phyloP scores from a whole-genome alignment of 2,888 invertebrate genomes.

The Apeira syringaria region DNA sequence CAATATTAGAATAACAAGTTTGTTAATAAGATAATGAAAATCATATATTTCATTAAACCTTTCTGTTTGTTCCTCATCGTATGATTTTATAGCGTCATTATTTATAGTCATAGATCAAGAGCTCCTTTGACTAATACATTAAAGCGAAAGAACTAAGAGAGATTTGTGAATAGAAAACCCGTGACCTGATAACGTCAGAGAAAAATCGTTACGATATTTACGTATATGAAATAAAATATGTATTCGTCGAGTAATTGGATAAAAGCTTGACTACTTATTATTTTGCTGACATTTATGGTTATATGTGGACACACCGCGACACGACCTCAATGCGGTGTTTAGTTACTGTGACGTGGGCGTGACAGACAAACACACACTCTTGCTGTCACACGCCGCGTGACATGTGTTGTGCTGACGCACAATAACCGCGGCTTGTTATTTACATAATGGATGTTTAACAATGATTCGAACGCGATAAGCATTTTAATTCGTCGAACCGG shows the following conservation, averaged over 20 bases:
- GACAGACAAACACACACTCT: constrained; percentile 27
- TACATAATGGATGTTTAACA: constrained; percentile 45
- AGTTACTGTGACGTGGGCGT: constrained; percentile 16
- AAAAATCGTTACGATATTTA: too few species aligned
- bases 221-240: too few species aligned
- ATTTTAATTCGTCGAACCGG: constrained; percentile 32
- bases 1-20: too few species aligned
- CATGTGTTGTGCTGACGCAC: constrained; percentile 40
- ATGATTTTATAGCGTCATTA: too few species aligned
- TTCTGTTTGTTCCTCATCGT: too few species aligned
- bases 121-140: too few species aligned
- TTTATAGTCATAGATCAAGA: too few species aligned
- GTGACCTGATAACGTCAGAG: too few species aligned
- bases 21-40: too few species aligned
- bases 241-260: constrained; percentile 33
- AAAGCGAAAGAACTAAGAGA: too few species aligned
- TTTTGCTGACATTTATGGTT: constrained; percentile 36
- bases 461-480: constrained; percentile 40
- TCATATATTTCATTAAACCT: too few species aligned
- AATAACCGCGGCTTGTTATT: constrained; percentile 53
- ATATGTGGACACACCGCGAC: constrained; percentile 31
- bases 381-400: constrained; percentile 34
- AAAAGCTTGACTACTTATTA: constrained; percentile 25
- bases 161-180: too few species aligned
- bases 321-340: constrained; percentile 2